A percentile compares a stretch with the other conserved stretches of the same genome.
These are phyloP conservation scores for Limnephilus auricula DNA, from an alignment of 2,888 invertebrate genomes.

Conservation along the genomic window DNA sequence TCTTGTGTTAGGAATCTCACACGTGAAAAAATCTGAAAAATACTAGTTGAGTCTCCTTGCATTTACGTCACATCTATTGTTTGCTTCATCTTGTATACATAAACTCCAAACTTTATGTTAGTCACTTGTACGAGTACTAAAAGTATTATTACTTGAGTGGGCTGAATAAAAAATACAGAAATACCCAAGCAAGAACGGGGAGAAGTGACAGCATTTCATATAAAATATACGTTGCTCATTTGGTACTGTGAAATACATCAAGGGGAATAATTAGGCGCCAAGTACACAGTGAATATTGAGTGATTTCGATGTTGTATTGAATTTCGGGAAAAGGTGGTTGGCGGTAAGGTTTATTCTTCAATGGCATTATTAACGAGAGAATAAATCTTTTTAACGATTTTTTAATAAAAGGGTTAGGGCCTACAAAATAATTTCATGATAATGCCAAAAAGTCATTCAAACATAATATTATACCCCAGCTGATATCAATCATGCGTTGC, in stretches of 20 bases:
- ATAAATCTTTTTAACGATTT: background rate
- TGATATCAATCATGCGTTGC: too few species aligned
- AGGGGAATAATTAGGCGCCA: background rate
- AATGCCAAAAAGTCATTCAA: too few species aligned
- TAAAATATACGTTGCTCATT: background rate
- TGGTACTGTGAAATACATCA: background rate
- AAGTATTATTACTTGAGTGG: background rate
- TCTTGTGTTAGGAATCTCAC: too few species aligned
- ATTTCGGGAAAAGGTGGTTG: background rate
- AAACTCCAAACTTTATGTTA: background rate
- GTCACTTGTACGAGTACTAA: background rate
- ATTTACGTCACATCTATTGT: background rate
- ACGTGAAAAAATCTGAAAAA: background rate
- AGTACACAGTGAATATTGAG: background rate
- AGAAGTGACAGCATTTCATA: background rate
- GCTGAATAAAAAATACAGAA: background rate
- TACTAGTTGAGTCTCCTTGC: background rate
- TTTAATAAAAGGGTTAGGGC: too few species aligned
- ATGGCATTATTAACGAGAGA: background rate
- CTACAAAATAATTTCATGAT: too few species aligned
- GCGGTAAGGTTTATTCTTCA: background rate
- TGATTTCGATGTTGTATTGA: background rate
- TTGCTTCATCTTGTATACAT: background rate
- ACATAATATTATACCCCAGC: too few species aligned
- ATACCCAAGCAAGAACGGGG: background rate